Percentiles rank a stretch among this genome's conserved stretches.
phyloP scores from a whole-genome alignment of 2,888 invertebrate species.

The Acronicta aceris region DNA sequence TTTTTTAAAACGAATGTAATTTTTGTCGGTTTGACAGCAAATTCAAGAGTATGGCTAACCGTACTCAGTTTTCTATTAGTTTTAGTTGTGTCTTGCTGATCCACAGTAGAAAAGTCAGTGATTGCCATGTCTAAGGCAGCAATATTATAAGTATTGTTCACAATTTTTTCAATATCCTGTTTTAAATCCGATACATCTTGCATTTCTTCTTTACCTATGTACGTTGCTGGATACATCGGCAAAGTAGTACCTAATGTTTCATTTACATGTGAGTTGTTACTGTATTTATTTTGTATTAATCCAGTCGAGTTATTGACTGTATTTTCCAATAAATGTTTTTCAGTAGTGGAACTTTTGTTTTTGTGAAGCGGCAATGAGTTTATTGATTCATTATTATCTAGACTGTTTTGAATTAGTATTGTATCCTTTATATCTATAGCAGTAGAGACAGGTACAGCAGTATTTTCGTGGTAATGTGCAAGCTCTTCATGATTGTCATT shows the following conservation, averaged over 20 bases:
- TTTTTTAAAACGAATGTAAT: neutral
- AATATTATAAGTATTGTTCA: neutral
- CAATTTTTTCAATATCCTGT: neutral
- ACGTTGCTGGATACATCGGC: neutral
- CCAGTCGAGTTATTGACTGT: neutral
- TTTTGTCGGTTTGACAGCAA: neutral
- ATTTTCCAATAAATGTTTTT: neutral
- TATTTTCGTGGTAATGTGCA: too few relatives aligned
- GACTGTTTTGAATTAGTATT: neutral
- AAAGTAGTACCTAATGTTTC: neutral
- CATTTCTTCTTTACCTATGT: neutral
- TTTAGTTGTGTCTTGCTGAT: slow-evolving; percentile 9
- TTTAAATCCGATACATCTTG: neutral
- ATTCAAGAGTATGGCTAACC: neutral
- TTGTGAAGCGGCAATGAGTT: neutral
- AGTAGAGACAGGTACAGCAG: too few relatives aligned
- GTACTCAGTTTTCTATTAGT: neutral
- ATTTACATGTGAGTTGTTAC: neutral
- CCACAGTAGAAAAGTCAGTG: neutral
- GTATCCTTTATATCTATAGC: neutral
- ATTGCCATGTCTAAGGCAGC: neutral
- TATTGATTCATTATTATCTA: slow-evolving; percentile 1
- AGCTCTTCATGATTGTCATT: neutral
- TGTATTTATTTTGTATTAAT: neutral
- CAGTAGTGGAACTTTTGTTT: neutral